A percentile compares a stretch with the other conserved stretches of the same genome.
Evolutionary conservation across 2,113 vertebrate genomes (phyloP).

Genomic region (Vimba vimba): DNA sequence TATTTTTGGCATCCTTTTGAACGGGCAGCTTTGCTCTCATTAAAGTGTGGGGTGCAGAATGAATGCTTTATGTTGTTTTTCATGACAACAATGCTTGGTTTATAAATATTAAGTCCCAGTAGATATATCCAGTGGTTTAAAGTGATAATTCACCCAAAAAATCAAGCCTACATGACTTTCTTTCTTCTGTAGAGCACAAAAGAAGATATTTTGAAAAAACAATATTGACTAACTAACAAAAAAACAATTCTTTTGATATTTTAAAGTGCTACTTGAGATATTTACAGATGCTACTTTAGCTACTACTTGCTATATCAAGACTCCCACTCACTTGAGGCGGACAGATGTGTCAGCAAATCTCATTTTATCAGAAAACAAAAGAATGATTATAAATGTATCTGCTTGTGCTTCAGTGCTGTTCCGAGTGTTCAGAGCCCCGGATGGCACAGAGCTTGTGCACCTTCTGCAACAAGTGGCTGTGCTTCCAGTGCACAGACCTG

Average conservation of each 20-base stretch:
- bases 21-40: constrained; percentile 5
- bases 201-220: background rate
- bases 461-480: constrained; percentile 82
- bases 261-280: background rate
- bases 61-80: constrained; percentile 22
- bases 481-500: constrained; percentile 80
- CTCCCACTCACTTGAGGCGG: background rate
- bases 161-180: background rate
- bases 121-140: background rate
- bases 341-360: background rate
- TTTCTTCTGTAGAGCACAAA: background rate
- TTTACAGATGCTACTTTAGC: background rate
- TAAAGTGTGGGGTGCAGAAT: background rate
- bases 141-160: background rate
- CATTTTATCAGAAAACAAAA: background rate
- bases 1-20: constrained; percentile 21
- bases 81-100: background rate
- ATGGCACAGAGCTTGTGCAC: constrained; percentile 79
- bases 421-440: constrained; percentile 75
- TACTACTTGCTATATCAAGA: constrained; percentile 4
- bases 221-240: no score
- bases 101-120: background rate
- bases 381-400: background rate
- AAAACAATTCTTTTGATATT: background rate
- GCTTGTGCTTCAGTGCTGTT: constrained; percentile 70